A percentile compares a stretch with the other conserved stretches of the same genome.
phyloP scores from a whole-genome alignment of 1,140 invertebrate genomes.

The Atta colombica region DNA sequence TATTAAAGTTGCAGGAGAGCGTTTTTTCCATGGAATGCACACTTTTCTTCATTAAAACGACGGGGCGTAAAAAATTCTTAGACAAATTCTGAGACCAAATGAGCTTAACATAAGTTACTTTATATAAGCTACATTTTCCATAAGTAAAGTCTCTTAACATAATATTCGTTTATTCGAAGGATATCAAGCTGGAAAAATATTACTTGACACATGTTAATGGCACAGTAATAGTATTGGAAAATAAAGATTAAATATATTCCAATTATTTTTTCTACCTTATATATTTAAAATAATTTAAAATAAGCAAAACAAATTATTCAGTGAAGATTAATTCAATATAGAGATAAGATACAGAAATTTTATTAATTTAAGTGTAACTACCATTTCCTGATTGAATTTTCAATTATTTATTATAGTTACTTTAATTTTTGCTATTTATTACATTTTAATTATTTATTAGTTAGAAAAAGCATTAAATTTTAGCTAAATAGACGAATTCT shows the following conservation, averaged over 20 bases:
- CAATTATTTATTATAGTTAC: neutral
- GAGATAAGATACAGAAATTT: neutral
- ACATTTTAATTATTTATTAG: neutral
- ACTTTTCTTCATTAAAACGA: conserved; percentile 56
- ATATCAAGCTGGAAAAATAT: neutral
- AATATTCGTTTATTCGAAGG: neutral
- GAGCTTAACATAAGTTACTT: conserved; percentile 17
- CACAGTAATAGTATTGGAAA: neutral
- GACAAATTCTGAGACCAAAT: conserved; percentile 32
- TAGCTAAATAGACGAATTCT: neutral
- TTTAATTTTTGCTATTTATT: neutral
- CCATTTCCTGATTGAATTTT: neutral
- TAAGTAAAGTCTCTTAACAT: conserved; percentile 24
- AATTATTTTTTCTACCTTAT: neutral
- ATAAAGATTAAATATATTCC: neutral
- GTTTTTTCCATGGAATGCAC: neutral
- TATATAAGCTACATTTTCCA: conserved; percentile 11
- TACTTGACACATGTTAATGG: neutral
- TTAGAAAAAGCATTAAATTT: neutral
- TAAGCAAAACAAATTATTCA: neutral
- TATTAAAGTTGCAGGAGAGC: conserved; percentile 33
- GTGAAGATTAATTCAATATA: neutral
- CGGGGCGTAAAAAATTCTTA: conserved; percentile 36
- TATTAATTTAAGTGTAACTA: neutral
- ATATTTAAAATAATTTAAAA: neutral